A percentile compares a stretch with the other conserved stretches of the same genome.
These are phyloP conservation scores for Priocnemis perturbator DNA, from an alignment of 2,888 invertebrate species.

Conservation along the genomic window DNA sequence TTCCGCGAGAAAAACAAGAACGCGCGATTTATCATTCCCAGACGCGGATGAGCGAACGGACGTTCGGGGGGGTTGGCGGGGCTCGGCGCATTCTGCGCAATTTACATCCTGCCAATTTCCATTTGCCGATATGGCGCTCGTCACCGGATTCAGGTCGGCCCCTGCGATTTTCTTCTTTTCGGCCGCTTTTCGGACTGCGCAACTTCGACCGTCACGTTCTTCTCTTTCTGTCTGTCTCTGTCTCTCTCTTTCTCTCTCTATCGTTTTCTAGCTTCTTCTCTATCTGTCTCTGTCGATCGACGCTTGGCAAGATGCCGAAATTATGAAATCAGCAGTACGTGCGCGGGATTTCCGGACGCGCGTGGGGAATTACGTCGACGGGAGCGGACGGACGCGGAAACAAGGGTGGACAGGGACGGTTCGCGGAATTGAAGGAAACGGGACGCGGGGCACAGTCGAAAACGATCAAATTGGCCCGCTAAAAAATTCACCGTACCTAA, in stretches of 20 bases:
- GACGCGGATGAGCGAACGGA: too few relatives aligned
- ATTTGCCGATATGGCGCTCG: constrained; percentile 49
- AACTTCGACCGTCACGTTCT: constrained; percentile 60
- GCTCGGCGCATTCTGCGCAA: too few relatives aligned
- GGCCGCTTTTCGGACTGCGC: too few relatives aligned
- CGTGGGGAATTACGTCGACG: not conserved
- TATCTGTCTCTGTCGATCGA: too few relatives aligned
- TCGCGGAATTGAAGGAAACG: not conserved
- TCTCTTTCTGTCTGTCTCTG: not conserved
- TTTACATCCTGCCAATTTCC: too few relatives aligned
- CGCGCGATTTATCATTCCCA: too few relatives aligned
- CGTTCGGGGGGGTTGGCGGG: too few relatives aligned
- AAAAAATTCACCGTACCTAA: too few relatives aligned
- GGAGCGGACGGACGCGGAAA: not conserved
- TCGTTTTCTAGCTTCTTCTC: too few relatives aligned
- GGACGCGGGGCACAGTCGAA: constrained; percentile 1
- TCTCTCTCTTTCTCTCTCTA: too few relatives aligned
- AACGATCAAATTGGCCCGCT: not conserved
- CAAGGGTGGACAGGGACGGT: not conserved
- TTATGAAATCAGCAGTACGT: constrained; percentile 73
- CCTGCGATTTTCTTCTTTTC: constrained; percentile 59
- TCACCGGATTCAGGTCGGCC: constrained; percentile 63
- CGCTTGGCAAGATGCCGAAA: constrained; percentile 68
- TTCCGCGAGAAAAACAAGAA: too few relatives aligned
- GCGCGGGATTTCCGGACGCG: constrained; percentile 54